Evolutionary conservation across 2,113 vertebrate genomes (phyloP).

Genomic region (Ptyas mucosa): DNA sequence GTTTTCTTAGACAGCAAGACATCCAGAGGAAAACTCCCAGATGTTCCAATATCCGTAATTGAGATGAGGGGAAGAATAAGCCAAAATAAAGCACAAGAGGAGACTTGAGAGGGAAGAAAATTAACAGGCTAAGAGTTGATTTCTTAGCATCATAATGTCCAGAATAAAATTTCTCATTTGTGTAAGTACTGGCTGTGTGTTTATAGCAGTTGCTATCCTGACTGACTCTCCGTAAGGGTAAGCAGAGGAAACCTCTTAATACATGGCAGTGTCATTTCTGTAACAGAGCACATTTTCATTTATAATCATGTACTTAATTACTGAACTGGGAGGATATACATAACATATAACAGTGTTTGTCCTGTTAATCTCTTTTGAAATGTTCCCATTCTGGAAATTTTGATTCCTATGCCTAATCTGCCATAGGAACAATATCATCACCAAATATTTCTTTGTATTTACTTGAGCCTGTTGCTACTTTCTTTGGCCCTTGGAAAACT

Average conservation of each 20-base stretch:
- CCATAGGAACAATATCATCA: not conserved
- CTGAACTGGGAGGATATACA: not conserved
- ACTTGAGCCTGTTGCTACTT: not conserved
- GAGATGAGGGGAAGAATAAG: not conserved
- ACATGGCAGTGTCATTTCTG: not conserved
- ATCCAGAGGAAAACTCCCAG: not conserved
- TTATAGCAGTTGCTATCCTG: not conserved
- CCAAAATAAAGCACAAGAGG: not conserved
- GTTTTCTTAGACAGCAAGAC: not conserved
- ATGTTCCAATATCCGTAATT: not conserved
- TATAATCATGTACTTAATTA: not conserved
- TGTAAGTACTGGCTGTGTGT: not conserved
- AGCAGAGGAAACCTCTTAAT: not conserved
- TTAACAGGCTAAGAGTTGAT: not conserved
- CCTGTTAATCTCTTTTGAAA: not conserved
- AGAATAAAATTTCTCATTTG: not conserved
- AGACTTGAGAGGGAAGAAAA: not conserved
- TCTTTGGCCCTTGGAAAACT: not conserved
- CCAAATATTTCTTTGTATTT: not conserved
- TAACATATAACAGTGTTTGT: not conserved
- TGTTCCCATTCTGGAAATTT: too few species aligned
- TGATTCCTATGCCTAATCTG: not conserved
- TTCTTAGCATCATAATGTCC: not conserved
- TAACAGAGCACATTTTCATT: not conserved
- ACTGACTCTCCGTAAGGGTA: not conserved